phyloP scores from a whole-genome alignment of 2,113 vertebrate species.

The Cebus imitator region DNA sequence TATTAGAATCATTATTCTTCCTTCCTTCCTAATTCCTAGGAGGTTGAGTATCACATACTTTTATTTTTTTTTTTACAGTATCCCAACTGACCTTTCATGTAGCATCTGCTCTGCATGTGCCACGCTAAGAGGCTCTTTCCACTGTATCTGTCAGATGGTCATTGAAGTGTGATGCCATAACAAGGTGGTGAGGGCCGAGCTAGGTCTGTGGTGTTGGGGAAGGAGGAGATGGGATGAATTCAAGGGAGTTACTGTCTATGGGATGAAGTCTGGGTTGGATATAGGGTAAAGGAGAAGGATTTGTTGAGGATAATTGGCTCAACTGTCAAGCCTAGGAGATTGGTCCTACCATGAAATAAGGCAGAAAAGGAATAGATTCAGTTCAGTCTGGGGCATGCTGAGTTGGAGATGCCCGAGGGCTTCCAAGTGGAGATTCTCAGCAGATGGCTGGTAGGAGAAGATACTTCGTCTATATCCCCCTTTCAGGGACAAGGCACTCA shows the following conservation, averaged over 20 bases:
- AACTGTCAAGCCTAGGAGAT: neutral
- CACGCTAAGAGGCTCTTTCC: neutral
- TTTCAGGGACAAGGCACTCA: neutral
- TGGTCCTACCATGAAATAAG: neutral
- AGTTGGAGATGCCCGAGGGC: neutral
- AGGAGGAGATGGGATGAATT: neutral
- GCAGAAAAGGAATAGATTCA: neutral
- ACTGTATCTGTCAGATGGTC: neutral
- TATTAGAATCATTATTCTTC: neutral
- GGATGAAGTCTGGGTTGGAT: neutral
- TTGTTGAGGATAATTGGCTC: neutral
- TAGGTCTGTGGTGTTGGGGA: neutral
- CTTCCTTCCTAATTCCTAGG: neutral
- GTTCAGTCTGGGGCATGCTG: neutral
- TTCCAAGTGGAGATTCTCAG: neutral
- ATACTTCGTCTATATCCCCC: neutral
- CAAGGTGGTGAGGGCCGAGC: neutral
- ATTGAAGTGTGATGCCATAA: neutral
- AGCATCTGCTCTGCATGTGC: neutral
- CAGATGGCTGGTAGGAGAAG: neutral
- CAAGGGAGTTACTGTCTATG: neutral
- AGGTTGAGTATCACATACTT: neutral
- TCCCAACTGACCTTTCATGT: neutral
- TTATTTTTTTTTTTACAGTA: neutral
- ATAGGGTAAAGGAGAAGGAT: neutral